Base-by-base conservation (phyloP, 2,113 vertebrate genomes). In the Hypanus sabinus region DNA sequence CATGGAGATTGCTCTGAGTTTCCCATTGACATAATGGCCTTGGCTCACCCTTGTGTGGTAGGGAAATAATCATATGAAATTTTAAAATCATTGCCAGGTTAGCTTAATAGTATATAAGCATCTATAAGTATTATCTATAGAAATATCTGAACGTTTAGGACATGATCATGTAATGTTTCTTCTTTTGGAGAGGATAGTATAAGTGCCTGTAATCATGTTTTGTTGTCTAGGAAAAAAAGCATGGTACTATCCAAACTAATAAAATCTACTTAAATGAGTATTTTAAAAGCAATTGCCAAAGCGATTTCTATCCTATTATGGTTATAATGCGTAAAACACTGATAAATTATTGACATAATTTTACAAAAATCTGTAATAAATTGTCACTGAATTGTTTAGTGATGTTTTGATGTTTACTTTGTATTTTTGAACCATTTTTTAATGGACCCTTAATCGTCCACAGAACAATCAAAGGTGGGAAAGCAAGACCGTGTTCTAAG, bases 311-410 rank as follows among this genome's bases (percentile, higher is more conserved):
- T 16, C n/a, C 30, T 36, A 91, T 91, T 36, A 18, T n/a, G 85
- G 60, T 90, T 5, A 33, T 68, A 90, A 90, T n/a, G 16, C 68
- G 62, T 68, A 90, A 90, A 90, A 33, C n/a, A n/a, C n/a, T 91
- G 87, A 24, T 83, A 83, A 68, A 65, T 65, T 33, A 65, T 68
- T 91, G 33, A 91, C 60, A 8, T 30, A 27, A 8, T 20, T 62
- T 91, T 68, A 90, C 30, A 90, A 91, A 91, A 20, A 24, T 24
- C 46, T 27, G 57, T 55, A 27, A 2, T 27, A 57, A 24, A 80
- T 38, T 33, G 18, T 80, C 33, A 38, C 33, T 80, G 81, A 85
- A 55, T 0, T 57, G 38, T 46, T 79, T 9, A 46, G 46, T 57
- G 27, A 10, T 85, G 2, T 85, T 4, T 22, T 73, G 81, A 46